Percentiles rank a stretch among this genome's conserved stretches.
These are phyloP conservation scores for Bubalus kerabau DNA, from an alignment of 2,113 vertebrate genomes.

Conservation along the genomic window DNA sequence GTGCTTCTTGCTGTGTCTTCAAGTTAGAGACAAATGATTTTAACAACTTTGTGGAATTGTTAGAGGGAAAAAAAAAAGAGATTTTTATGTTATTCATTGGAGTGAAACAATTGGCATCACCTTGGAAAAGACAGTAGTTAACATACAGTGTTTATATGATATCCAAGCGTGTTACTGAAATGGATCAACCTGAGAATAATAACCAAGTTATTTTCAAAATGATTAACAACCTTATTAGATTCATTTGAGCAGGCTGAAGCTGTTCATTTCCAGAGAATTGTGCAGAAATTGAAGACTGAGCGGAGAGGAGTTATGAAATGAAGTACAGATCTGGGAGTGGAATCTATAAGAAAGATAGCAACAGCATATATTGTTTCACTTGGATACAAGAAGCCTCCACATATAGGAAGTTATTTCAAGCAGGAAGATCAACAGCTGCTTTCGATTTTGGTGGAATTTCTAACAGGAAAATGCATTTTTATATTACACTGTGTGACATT, in stretches of 20 bases:
- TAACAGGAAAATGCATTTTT: conserved; percentile 9
- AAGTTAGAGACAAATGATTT: neutral
- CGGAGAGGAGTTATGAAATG: neutral
- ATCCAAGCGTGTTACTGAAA: neutral
- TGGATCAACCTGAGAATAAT: neutral
- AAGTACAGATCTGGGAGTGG: neutral
- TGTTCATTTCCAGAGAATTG: neutral
- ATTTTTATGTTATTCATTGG: neutral
- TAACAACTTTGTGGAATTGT: neutral
- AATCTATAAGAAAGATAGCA: neutral
- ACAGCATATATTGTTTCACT: neutral
- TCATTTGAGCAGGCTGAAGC: neutral
- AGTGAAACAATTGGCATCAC: neutral
- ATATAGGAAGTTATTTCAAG: neutral
- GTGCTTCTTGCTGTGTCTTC: neutral
- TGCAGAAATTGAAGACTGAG: neutral
- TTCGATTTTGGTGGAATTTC: conserved; percentile 32
- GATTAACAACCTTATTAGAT: conserved; percentile 29
- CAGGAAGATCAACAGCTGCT: neutral
- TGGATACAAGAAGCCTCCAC: neutral
- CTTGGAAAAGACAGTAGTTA: neutral
- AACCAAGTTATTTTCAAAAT: neutral
- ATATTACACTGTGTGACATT: conserved; percentile 25
- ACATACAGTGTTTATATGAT: neutral
- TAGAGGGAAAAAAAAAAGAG: neutral